Conservation (phyloP, 2,888 invertebrate genomes). For the Monopis laevigella region DNA sequence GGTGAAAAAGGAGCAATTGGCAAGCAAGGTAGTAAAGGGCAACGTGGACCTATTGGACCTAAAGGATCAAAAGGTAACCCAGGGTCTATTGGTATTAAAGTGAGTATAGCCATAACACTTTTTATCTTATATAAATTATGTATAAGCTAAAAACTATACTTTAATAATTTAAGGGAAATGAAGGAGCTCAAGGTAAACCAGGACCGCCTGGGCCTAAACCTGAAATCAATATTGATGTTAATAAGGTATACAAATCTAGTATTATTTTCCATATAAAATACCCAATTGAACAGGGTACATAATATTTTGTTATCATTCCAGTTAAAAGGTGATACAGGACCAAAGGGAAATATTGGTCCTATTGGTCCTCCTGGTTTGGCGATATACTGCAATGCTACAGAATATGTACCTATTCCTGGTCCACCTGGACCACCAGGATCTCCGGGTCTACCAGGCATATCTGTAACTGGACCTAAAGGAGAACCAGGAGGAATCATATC, state of each 20-base stretch:
- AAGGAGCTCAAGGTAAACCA: conserved; percentile 37
- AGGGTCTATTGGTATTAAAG: conserved; percentile 55
- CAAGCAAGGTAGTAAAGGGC: conserved; percentile 60
- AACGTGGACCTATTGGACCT: conserved; percentile 38
- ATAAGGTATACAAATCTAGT: conserved; percentile 27
- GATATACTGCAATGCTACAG: not conserved
- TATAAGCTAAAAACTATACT: too few relatives aligned
- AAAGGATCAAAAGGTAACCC: conserved; percentile 44
- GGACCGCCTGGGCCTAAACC: conserved; percentile 31
- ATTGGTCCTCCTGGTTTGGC: conserved; percentile 32
- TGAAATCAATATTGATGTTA: conserved; percentile 31
- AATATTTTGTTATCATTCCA: not conserved
- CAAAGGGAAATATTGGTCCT: conserved; percentile 17
- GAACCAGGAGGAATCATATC: conserved; percentile 32
- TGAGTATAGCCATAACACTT: too few relatives aligned
- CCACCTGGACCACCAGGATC: conserved; percentile 33
- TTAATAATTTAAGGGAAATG: conserved; percentile 33
- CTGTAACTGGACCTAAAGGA: conserved; percentile 40
- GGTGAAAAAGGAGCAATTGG: conserved; percentile 62
- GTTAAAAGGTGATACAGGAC: conserved; percentile 4
- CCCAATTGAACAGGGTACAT: not conserved
- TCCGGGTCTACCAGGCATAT: conserved; percentile 15
- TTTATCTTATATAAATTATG: too few relatives aligned
- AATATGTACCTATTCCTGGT: conserved; percentile 24
- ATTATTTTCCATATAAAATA: conserved; percentile 8